Evolutionary conservation across 2,888 invertebrate species (phyloP).

Genomic region (Adelognathus sp.): DNA sequence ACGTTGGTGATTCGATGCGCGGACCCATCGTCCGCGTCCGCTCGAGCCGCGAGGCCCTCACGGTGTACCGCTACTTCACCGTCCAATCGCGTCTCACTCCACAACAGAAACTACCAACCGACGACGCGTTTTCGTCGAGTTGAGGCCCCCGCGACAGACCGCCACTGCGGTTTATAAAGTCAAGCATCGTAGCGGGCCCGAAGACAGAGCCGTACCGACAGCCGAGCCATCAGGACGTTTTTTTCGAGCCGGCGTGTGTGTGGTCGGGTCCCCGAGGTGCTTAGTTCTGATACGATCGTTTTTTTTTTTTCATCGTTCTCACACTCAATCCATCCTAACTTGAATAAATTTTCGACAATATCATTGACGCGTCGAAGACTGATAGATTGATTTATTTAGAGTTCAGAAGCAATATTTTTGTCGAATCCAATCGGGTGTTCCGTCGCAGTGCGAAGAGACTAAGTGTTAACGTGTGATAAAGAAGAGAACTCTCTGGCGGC

Average conservation of each 20-base stretch:
- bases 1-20: slow-evolving; percentile 46
- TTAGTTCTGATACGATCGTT: slow-evolving; percentile 21
- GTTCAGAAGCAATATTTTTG: too few relatives aligned
- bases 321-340: neutral
- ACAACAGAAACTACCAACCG: slow-evolving; percentile 72
- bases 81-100: slow-evolving; percentile 66
- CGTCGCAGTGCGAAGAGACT: neutral
- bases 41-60: slow-evolving; percentile 5
- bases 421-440: too few relatives aligned
- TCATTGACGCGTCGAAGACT: neutral
- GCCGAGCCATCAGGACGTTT: slow-evolving; percentile 77
- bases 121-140: slow-evolving; percentile 62
- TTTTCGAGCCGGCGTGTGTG: slow-evolving; percentile 67
- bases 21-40: slow-evolving; percentile 22
- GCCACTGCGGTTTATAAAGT: slow-evolving; percentile 79
- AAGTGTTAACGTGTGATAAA: slow-evolving; percentile 9
- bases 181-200: slow-evolving; percentile 76
- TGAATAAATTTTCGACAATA: neutral
- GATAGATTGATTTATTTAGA: neutral
- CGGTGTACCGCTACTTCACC: slow-evolving; percentile 62
- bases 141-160: slow-evolving; percentile 68
- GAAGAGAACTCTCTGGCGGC: slow-evolving; percentile 56
- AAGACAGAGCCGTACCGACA: slow-evolving; percentile 81
- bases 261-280: slow-evolving; percentile 65
- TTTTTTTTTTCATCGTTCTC: neutral